Evolutionary conservation across 2,113 vertebrate species (phyloP).

Genomic region (Otolemur garnettii): DNA sequence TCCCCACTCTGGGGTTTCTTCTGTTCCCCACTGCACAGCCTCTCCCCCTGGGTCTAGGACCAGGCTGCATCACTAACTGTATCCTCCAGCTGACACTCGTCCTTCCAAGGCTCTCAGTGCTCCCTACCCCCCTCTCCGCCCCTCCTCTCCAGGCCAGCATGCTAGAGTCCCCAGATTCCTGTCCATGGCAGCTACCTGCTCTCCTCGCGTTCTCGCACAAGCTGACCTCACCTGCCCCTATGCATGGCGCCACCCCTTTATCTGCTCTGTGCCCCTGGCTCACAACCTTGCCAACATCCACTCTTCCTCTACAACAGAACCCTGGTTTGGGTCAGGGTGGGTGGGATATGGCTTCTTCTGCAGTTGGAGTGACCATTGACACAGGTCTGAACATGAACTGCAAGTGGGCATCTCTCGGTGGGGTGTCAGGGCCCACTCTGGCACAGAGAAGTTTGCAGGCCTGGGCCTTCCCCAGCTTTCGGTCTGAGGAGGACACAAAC

Average conservation of each 20-base stretch:
- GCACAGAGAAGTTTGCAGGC: background rate
- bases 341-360: background rate
- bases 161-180: too few relatives aligned
- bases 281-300: background rate
- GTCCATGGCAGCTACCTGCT: too few relatives aligned
- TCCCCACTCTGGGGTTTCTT: background rate
- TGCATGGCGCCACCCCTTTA: too few relatives aligned
- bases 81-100: too few relatives aligned
- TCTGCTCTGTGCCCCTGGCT: too few relatives aligned
- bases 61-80: background rate
- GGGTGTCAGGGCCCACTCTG: background rate
- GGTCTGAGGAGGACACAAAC: background rate
- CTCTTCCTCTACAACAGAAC: background rate
- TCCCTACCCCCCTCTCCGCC: too few relatives aligned
- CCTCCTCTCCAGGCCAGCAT: too few relatives aligned
- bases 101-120: too few relatives aligned
- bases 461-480: background rate
- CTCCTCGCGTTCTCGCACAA: too few relatives aligned
- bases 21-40: background rate
- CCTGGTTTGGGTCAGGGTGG: background rate
- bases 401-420: background rate
- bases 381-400: background rate
- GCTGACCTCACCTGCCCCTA: too few relatives aligned
- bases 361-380: background rate
- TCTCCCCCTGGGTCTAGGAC: background rate